Base-by-base conservation (phyloP, 2,113 vertebrate species). In the Oreocharis arfaki region DNA sequence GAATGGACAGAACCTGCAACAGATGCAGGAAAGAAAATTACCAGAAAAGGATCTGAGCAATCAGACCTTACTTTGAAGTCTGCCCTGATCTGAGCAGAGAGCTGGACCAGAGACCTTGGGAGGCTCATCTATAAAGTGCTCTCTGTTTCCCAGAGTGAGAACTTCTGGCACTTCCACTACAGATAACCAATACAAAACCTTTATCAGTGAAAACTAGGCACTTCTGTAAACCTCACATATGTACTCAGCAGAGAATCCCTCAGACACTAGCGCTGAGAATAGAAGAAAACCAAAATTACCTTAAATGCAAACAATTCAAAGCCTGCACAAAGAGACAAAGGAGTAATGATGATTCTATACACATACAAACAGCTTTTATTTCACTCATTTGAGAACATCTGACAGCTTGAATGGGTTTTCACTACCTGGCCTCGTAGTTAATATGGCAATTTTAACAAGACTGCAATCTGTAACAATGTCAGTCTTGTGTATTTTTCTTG, bases 341-440 rank as follows among this genome's bases (percentile, higher is more conserved):
- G 23, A 87, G 46, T 71, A 94, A 95, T 82, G 76, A 94, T 75
- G 68, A 96, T 92, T 84, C 69, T 53, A n/a, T 84, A 91, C 84
- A 94, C 78, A 96, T 39, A 90, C 37, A 94, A 94, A 97, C 91
- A 91, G 87, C 89, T 94, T 96, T 96, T 93, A 95, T 91, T 93
- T 96, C 87, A 77, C 60, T 85, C 69, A 88, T 94, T 74, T 87
- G 89, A 94, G 83, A 93, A 80, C 68, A 96, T 87, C 91, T 97
- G 96, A 97, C 96, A 96, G 92, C 83, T 87, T 94, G 84, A 97
- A 96, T 82, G 67, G 81, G 83, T 95, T 93, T 89, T 93, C 74
- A 50, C 70, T 95, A 95, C 91, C 91, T 94, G 95, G 91, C 41
- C 67, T 85, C 15, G 3, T 65, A 94, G 94, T 84, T 96, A 95